Evolutionary conservation across 2,888 invertebrate genomes (phyloP), one percentile per base, ranked within the genome.

Genomic region (Orthosia cruda): DNA sequence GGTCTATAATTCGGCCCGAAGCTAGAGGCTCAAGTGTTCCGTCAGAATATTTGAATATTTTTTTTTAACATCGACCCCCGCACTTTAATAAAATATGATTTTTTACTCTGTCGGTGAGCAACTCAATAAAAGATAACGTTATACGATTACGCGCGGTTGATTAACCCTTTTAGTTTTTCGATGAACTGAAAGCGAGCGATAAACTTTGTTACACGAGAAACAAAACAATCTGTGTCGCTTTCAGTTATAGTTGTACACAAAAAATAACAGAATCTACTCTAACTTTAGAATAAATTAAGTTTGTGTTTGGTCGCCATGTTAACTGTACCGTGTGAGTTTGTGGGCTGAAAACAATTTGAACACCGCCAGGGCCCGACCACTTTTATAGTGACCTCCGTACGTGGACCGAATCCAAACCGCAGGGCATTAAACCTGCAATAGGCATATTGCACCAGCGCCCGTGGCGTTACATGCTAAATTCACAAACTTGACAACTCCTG

Each of bases 41-140:
- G 92, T 91, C 93, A 91, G 95, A 95, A 95, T 95, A 95, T 95
- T 94, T 95, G 94, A 95, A 95, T 95, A 95, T 93, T 94, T n/a
- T n/a, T n/a, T n/a, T n/a, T 95, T 93, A 95, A 91, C 93, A 92
- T 92, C 87, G 89, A 91, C 89, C 88, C 92, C 89, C 88, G 91
- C 90, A 90, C 88, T 90, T 89, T 93, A 93, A 93, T 92, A 89
- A 91, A 93, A 93, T 91, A 94, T 92, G 91, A 92, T 90, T 92
- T 93, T 90, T 91, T 92, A 92, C 92, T 89, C 84, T 85, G 83
- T 83, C 73, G 72, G 77, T 74, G 80, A 88, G 86, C 78, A 83
- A 83, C n/a, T n/a, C n/a, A n/a, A 83, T 84, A 77, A 77, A 79
- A 81, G 68, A 80, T 79, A 76, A 68, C 71, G 68, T 75, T 68